Percentiles rank a stretch among this genome's conserved stretches.
These are phyloP conservation scores for Actenoides hombroni DNA, from an alignment of 2,113 vertebrate species.

Conservation along the genomic window DNA sequence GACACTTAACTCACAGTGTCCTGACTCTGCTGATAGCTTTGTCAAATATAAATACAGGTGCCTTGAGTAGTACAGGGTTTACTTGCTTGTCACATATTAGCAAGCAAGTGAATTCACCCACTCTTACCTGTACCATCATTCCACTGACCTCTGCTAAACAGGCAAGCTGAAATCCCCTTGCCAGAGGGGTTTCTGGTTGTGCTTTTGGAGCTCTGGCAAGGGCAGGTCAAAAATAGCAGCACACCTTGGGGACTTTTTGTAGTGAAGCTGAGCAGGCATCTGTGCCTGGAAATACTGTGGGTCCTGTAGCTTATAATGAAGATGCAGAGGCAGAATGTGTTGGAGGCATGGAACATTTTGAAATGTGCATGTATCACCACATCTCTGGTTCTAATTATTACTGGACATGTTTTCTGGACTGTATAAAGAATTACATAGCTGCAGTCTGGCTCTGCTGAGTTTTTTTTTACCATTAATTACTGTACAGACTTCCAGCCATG, in stretches of 20 bases:
- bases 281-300: neutral
- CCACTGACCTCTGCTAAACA: neutral
- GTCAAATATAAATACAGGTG: neutral
- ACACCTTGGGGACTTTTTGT: neutral
- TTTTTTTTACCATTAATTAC: neutral
- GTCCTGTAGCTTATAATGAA: neutral
- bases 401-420: neutral
- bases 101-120: neutral
- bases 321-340: neutral
- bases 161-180: neutral
- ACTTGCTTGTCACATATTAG: neutral
- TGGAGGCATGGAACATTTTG: neutral
- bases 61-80: neutral
- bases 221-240: neutral
- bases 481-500: neutral
- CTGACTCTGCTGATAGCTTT: neutral
- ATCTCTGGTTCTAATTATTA: neutral
- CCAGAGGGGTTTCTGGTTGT: neutral
- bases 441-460: neutral
- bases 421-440: neutral
- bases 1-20: accelerated
- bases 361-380: accelerated
- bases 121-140: neutral
- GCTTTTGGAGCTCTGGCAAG: neutral
- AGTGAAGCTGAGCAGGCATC: neutral